Evolutionary conservation across 2,888 invertebrate genomes (phyloP), one percentile per base, ranked within the genome.

Genomic region (Mimumesa dahlbomi): DNA sequence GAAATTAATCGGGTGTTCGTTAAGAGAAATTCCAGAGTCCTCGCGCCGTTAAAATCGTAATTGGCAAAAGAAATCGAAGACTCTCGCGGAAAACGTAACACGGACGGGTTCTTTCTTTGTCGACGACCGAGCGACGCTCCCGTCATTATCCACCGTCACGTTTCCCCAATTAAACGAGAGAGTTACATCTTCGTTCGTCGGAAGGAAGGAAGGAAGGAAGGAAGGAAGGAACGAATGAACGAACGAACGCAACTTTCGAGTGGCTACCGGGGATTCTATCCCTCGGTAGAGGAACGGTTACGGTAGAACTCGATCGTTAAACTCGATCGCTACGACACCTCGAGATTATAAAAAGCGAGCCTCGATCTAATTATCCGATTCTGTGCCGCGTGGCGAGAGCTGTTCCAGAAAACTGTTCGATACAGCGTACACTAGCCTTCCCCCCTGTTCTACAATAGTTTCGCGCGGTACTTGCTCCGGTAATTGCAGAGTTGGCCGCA

Each of bases 141-240:
- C 70, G 73, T 75, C 78, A 69, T 78, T 79, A 79, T 78, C 78
- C 62, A 45, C 57, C 59, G 78, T 73, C 79, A 77, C 78, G 81
- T 79, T 70, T 66, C 56, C 49, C 75, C 79, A 79, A 79, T 79
- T 79, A 79, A 78, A 58, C 69, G 53, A 31, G 36, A 38, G 59
- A 57, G 63, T 66, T 68, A 62, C 77, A 43, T 62, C 62, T 56
- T 63, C 50, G 50, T 65, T 49, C 46, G 54, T 52, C 21, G 53
- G 52, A 56, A 56, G 64, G 64, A n/a, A n/a, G n/a, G n/a, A n/a
- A n/a, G n/a, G n/a, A n/a, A n/a, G n/a, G n/a, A n/a, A n/a, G n/a
- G n/a, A n/a, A n/a, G n/a, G n/a, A n/a, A n/a, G n/a, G n/a, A n/a
- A n/a, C n/a, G n/a, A n/a, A n/a, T n/a, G n/a, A n/a, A n/a, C n/a